These are phyloP conservation scores for Mnemiopsis leidyi DNA, from an alignment of 37 sponge, comb jelly and placozoan species.

Conservation along the genomic window DNA sequence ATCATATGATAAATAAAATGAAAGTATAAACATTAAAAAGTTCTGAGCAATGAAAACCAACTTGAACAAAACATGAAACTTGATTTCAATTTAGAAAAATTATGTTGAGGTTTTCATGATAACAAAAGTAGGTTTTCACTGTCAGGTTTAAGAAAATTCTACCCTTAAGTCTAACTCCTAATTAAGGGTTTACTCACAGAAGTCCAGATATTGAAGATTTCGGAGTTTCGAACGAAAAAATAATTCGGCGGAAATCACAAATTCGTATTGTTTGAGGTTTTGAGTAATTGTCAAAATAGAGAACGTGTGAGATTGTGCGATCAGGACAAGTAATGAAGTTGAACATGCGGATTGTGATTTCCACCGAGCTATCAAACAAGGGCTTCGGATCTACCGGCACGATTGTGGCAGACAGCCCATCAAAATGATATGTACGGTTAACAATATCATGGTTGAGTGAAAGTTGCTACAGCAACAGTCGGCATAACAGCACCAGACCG, in stretches of 20 bases:
- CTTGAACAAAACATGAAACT: background rate
- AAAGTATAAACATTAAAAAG: too few relatives aligned
- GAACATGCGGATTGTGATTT: background rate
- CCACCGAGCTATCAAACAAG: slow-evolving; percentile 11
- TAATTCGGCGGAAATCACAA: background rate
- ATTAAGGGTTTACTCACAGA: background rate
- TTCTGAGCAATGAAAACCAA: background rate
- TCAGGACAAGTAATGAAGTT: too few relatives aligned
- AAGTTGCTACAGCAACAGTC: background rate
- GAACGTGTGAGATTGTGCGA: background rate
- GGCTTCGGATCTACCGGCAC: slow-evolving; percentile 19
- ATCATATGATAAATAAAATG: too few relatives aligned
- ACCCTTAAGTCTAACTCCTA: background rate
- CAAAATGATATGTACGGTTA: background rate
- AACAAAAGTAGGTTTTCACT: background rate
- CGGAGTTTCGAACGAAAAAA: background rate
- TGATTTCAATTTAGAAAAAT: background rate
- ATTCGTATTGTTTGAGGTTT: too few relatives aligned
- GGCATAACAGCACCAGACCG: background rate
- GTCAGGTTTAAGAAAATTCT: background rate
- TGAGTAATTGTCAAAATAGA: too few relatives aligned
- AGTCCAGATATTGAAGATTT: background rate
- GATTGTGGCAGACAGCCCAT: background rate
- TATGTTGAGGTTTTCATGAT: background rate
- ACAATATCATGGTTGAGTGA: background rate